phyloP scores from a whole-genome alignment of 2,113 vertebrate species.

The Columbina picui region DNA sequence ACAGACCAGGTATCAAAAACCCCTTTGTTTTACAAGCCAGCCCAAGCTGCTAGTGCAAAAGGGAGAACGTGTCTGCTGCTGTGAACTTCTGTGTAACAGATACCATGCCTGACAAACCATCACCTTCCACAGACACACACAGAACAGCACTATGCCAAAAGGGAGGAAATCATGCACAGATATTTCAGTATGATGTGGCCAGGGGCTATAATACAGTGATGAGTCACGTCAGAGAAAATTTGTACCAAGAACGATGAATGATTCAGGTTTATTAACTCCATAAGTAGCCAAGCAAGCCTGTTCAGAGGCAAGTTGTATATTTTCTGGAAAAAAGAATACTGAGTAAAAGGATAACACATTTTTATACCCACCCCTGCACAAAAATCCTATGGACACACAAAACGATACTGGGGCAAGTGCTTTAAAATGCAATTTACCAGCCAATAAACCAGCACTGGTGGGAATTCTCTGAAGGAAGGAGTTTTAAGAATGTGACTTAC shows the following conservation, averaged over 20 bases:
- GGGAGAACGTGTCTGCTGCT: slow-evolving; percentile 34
- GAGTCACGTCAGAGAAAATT: slow-evolving; percentile 33
- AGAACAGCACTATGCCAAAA: slow-evolving; percentile 69
- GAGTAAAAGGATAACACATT: not conserved
- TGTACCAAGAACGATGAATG: slow-evolving; percentile 22
- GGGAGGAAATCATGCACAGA: slow-evolving; percentile 76
- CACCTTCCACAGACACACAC: slow-evolving; percentile 69
- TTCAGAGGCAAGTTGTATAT: slow-evolving; percentile 16
- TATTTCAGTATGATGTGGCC: slow-evolving; percentile 65
- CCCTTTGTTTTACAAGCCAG: not conserved
- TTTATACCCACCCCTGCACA: slow-evolving; percentile 18
- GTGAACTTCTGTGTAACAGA: slow-evolving; percentile 43
- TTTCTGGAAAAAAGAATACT: not conserved
- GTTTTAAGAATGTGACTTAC: slow-evolving; percentile 67
- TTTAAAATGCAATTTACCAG: slow-evolving; percentile 64
- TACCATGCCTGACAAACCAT: slow-evolving; percentile 70
- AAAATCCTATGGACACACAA: slow-evolving; percentile 23
- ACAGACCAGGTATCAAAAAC: not conserved
- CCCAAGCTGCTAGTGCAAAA: slow-evolving; percentile 54
- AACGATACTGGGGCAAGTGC: slow-evolving; percentile 44
- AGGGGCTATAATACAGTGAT: slow-evolving; percentile 73
- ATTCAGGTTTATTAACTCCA: slow-evolving; percentile 11
- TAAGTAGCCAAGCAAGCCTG: slow-evolving; percentile 46
- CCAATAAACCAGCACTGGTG: slow-evolving; percentile 26
- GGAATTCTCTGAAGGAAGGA: slow-evolving; percentile 51